Evolutionary conservation across 2,797 vertebrate genomes (phyloP).

Genomic region (Euthynnus affinis): DNA sequence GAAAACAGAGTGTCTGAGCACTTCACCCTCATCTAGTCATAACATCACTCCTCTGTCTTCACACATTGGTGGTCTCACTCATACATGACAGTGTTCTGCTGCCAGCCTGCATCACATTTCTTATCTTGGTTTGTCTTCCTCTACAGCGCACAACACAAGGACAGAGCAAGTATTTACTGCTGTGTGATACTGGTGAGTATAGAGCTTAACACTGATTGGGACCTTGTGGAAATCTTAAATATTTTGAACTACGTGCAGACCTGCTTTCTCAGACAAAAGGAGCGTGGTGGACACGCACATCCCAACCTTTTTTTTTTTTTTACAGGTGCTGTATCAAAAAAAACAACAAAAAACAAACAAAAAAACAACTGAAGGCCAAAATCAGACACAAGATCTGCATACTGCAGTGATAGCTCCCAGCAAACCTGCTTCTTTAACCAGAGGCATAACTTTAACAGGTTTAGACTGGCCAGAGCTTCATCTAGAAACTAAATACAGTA

Average conservation of each 20-base stretch:
- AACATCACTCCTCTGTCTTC: constrained; percentile 58
- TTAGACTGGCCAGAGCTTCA: constrained; percentile 9
- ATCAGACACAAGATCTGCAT: background rate
- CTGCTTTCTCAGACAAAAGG: background rate
- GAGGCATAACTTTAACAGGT: constrained; percentile 1
- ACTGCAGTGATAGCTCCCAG: background rate
- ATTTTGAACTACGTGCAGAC: background rate
- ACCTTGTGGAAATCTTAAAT: constrained; percentile 2
- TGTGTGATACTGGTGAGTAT: background rate
- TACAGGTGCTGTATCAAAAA: no score
- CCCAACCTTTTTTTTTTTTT: no score
- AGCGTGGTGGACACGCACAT: background rate
- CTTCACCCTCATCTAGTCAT: constrained; percentile 61
- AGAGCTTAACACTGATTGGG: background rate
- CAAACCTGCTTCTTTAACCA: constrained; percentile 9
- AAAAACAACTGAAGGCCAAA: background rate
- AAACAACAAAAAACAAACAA: no score
- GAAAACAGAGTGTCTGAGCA: background rate
- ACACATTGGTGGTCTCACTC: constrained; percentile 45
- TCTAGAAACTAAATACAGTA: background rate
- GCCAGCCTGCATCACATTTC: constrained; percentile 47
- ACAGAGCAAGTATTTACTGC: constrained; percentile 41
- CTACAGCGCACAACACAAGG: constrained; percentile 31
- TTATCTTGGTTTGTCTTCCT: constrained; percentile 45
- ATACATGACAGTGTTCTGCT: constrained; percentile 30